Conservation (phyloP, 2,888 invertebrate genomes). For the Argyra leucocephala region DNA sequence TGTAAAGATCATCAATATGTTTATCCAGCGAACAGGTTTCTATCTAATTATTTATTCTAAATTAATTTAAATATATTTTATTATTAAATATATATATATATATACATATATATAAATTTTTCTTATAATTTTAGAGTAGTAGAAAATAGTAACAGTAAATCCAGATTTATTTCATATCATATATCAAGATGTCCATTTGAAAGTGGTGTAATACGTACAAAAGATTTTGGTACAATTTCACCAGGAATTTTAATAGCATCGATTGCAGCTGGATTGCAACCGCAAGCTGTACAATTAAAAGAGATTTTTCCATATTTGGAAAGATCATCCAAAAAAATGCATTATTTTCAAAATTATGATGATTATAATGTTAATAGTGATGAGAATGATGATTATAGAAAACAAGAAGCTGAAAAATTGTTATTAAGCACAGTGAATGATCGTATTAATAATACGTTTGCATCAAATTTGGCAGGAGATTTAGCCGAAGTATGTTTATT, state of each 20-base stretch:
- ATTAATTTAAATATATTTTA: neutral
- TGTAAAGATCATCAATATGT: constrained; percentile 42
- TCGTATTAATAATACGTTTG: constrained; percentile 50
- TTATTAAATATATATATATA: too few relatives aligned
- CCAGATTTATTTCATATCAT: constrained; percentile 15
- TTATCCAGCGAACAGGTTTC: constrained; percentile 19
- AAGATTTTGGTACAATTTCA: constrained; percentile 51
- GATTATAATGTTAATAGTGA: too few relatives aligned
- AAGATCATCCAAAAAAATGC: neutral
- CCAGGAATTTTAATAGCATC: constrained; percentile 52
- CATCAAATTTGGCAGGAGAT: constrained; percentile 55
- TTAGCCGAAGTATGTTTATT: constrained; percentile 57
- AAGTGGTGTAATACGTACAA: constrained; percentile 54
- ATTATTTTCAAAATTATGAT: too few relatives aligned
- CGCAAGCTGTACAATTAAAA: constrained; percentile 47
- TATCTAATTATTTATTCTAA: neutral
- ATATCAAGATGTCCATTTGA: constrained; percentile 52
- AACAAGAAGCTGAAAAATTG: neutral
- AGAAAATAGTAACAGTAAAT: constrained; percentile 8
- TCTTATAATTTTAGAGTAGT: neutral
- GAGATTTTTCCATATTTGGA: constrained; percentile 36
- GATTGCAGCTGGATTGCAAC: constrained; percentile 53
- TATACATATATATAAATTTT: too few relatives aligned
- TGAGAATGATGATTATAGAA: too few relatives aligned
- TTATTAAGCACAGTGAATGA: constrained; percentile 13